These are phyloP conservation scores for Didymodactylos carnosus DNA, from an alignment of 2,888 invertebrate genomes.

Conservation along the genomic window DNA sequence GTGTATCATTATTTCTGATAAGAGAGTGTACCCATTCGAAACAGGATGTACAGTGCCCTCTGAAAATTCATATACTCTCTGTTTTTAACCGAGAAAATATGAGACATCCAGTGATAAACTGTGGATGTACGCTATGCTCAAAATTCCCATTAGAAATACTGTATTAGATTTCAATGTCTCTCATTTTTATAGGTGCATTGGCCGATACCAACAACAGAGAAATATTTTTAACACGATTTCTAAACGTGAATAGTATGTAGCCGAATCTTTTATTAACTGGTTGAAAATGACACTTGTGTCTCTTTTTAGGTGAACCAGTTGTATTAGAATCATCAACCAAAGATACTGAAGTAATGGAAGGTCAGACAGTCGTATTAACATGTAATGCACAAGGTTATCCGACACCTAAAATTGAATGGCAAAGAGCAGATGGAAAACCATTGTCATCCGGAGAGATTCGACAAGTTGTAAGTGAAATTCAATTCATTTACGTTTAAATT, in stretches of 20 bases:
- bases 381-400: conserved; percentile 7
- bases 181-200: neutral
- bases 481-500: neutral
- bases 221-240: neutral
- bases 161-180: neutral
- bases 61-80: too few species aligned
- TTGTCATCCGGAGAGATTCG: neutral
- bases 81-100: too few species aligned
- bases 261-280: too few species aligned
- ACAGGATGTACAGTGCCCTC: too few species aligned
- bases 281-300: neutral
- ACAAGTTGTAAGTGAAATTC: neutral
- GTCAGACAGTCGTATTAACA: neutral
- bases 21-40: too few species aligned
- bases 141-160: neutral
- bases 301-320: neutral
- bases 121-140: too few species aligned
- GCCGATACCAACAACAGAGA: neutral
- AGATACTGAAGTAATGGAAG: neutral
- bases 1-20: neutral
- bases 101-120: too few species aligned
- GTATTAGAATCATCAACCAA: conserved; percentile 1
- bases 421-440: neutral
- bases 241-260: neutral
- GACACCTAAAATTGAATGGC: neutral